Percentiles rank a stretch among this genome's conserved stretches.
Evolutionary conservation across 2,797 vertebrate genomes (phyloP).

Genomic region (Syngnathus acus): DNA sequence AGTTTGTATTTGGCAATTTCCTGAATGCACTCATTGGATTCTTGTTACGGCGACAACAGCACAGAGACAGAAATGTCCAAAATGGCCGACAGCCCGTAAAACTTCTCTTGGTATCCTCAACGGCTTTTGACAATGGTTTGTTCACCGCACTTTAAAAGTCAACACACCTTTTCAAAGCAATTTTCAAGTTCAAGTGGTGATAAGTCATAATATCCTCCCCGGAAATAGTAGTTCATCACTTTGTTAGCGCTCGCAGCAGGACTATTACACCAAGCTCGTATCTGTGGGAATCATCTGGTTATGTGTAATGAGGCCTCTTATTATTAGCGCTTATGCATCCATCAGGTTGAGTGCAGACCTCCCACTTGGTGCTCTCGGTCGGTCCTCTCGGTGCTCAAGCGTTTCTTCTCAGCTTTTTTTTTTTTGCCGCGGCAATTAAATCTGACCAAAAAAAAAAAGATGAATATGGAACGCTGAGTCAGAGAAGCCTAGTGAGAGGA

Average conservation of each 20-base stretch:
- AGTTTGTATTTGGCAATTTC: not conserved
- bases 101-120: not conserved
- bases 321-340: slow-evolving; percentile 53
- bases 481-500: slow-evolving; percentile 43
- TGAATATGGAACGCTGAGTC: slow-evolving; percentile 67
- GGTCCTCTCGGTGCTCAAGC: slow-evolving; percentile 34
- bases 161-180: not conserved
- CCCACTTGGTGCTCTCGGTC: slow-evolving; percentile 46
- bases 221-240: not conserved
- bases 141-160: not conserved
- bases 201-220: not conserved
- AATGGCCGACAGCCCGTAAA: not conserved
- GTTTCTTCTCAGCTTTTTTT: slow-evolving; percentile 35
- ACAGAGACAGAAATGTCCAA: not conserved
- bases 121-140: not conserved
- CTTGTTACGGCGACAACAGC: not conserved
- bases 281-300: slow-evolving; percentile 57
- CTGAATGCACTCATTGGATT: not conserved
- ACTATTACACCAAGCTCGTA: slow-evolving; percentile 23
- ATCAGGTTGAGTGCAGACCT: slow-evolving; percentile 49
- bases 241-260: not conserved
- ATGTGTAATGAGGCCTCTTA: slow-evolving; percentile 56
- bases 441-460: slow-evolving; percentile 38
- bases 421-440: slow-evolving; percentile 65
- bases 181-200: slow-evolving; percentile 2